Base-by-base conservation (phyloP, 2,888 invertebrate species). In the Beris chalybata region DNA sequence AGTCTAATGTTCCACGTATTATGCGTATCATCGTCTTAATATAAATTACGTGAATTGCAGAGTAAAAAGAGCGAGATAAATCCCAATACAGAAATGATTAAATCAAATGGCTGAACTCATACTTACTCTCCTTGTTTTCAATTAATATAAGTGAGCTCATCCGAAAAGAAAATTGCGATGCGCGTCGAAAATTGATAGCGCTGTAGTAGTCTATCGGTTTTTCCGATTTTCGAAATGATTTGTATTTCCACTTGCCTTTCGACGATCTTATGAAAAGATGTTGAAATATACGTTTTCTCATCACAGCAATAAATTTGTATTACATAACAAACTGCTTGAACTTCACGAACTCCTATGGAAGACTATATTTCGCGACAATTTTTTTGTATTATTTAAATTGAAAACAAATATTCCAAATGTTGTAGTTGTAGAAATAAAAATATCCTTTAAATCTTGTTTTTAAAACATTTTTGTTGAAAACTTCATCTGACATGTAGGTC, bases 121-220 rank as follows among this genome's bases (percentile, higher is more conserved):
- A 13, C 64, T 64, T 55, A 64, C 64, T 45, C 50, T 55, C 64
- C 47, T 3, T 63, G 13, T 44, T 55, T 4, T 64, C 55, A 54
- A 64, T 54, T 45, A 64, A 54, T 43, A 64, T 38, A 44, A 54
- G 38, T 12, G 64, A 54, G n/a, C 43, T 64, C 64, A 64, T 64
- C 32, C 45, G 64, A 54, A 64, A 53, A 29, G 53, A 31, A 38
- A 38, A 38, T 38, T 38, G 9, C 38, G 38, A 22, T 22, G 13
- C 13, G 6, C 48, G 22, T 11, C 45, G n/a, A 45, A 45, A 45
- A 45, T 3, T 22, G 22, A 22, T 22, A 22, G 22, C 22, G 22
- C 3, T 22, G 22, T 22, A 22, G 22, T 22, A 22, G 22, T 22
- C 22, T 22, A 2, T 3, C 22, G 22, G 22, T 12, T 52, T 38